These are phyloP conservation scores for Euproctis similis DNA, from an alignment of 2,888 invertebrate species.

Conservation along the genomic window DNA sequence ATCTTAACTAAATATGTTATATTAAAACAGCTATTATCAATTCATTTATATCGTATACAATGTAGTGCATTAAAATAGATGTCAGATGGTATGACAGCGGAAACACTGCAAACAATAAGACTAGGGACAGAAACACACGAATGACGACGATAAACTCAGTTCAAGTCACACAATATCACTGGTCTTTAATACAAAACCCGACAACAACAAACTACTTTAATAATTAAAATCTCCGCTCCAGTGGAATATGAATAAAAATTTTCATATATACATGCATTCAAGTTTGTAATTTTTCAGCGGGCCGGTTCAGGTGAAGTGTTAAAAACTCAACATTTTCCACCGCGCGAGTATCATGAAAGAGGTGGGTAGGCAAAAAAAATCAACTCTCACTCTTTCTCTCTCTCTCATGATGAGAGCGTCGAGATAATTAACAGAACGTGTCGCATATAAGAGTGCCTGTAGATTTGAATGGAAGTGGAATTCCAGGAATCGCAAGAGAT, in stretches of 20 bases:
- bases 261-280: too few relatives aligned
- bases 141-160: constrained; percentile 18
- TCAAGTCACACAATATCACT: constrained; percentile 34
- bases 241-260: constrained; percentile 48
- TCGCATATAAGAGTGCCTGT: constrained; percentile 67
- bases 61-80: neutral
- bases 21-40: too few relatives aligned
- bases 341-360: constrained; percentile 65
- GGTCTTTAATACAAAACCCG: constrained; percentile 30
- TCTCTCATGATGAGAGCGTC: constrained; percentile 60
- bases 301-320: constrained; percentile 70
- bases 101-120: constrained; percentile 36
- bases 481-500: constrained; percentile 27
- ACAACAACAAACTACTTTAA: constrained; percentile 55
- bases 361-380: constrained; percentile 67
- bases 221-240: constrained; percentile 61
- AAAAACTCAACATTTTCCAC: constrained; percentile 73
- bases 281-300: constrained; percentile 62
- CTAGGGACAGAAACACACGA: constrained; percentile 17
- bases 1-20: too few relatives aligned
- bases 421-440: constrained; percentile 75
- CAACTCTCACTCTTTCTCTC: too few relatives aligned
- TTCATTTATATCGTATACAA: too few relatives aligned
- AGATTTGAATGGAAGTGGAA: constrained; percentile 61
- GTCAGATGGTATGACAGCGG: constrained; percentile 23